Conservation (phyloP, 2,113 vertebrate species). For the Oreochromis tanganicae region DNA sequence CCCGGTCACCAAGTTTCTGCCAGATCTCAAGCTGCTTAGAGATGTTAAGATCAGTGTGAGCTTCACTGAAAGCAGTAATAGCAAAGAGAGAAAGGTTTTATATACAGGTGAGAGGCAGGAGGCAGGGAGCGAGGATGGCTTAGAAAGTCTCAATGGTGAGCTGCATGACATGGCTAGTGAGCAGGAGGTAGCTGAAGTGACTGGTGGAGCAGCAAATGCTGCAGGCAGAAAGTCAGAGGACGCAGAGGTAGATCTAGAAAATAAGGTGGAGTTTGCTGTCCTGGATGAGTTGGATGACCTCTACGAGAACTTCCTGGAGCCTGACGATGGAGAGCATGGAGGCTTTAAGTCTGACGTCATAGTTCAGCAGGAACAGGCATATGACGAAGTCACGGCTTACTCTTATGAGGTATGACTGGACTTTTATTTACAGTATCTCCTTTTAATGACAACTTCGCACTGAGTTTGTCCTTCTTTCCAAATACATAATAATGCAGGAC, state of each 20-base stretch:
- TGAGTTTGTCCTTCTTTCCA: background rate
- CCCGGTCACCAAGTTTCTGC: conserved; percentile 86
- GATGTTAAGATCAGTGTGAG: conserved; percentile 97
- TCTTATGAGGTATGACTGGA: conserved; percentile 87
- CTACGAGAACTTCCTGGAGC: conserved; percentile 94
- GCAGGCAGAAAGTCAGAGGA: conserved; percentile 78
- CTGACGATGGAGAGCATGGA: conserved; percentile 81
- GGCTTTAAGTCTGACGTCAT: conserved; percentile 92
- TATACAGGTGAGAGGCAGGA: conserved; percentile 88
- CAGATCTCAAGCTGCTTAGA: conserved; percentile 93
- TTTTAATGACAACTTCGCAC: background rate
- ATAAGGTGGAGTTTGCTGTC: conserved; percentile 97
- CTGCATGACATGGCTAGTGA: conserved; percentile 78
- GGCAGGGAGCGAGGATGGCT: conserved; percentile 65
- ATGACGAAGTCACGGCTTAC: conserved; percentile 85
- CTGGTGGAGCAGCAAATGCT: conserved; percentile 62
- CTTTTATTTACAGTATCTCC: background rate
- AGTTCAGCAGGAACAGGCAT: conserved; percentile 87
- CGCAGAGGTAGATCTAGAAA: conserved; percentile 85
- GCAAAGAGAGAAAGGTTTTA: conserved; percentile 94
- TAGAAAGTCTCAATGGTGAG: conserved; percentile 83
- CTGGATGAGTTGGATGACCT: conserved; percentile 96
- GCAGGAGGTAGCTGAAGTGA: conserved; percentile 59
- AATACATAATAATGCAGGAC: background rate
- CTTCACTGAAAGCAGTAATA: conserved; percentile 91